Conservation (phyloP, 2,797 vertebrate species). For the Amblyopsis hoosieri region DNA sequence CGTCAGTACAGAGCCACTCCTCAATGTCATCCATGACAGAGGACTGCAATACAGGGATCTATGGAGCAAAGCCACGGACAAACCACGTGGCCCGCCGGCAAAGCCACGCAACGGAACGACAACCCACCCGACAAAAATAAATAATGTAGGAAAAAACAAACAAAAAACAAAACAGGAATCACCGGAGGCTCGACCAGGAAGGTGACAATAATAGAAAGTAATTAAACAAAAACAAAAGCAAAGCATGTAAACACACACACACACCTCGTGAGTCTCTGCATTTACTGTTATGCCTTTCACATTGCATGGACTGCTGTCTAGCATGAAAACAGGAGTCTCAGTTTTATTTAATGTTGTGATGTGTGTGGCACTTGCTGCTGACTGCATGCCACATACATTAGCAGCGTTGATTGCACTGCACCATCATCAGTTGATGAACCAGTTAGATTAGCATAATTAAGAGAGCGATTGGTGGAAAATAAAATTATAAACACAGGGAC, state of each 20-base stretch:
- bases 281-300: background rate
- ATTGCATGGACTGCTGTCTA: slow-evolving; percentile 12
- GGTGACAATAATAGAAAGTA: slow-evolving; percentile 49
- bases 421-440: slow-evolving; percentile 71
- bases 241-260: background rate
- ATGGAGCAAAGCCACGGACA: slow-evolving; percentile 87
- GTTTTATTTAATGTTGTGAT: slow-evolving; percentile 25
- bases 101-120: slow-evolving; percentile 66
- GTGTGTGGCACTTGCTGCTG: slow-evolving; percentile 52
- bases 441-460: slow-evolving; percentile 62
- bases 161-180: slow-evolving; percentile 59
- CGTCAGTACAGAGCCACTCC: slow-evolving; percentile 98
- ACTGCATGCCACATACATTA: slow-evolving; percentile 50
- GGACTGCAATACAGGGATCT: slow-evolving; percentile 98
- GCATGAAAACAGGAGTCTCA: slow-evolving; percentile 12
- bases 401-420: slow-evolving; percentile 62
- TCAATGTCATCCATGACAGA: slow-evolving; percentile 99
- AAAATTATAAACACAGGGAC: slow-evolving; percentile 44
- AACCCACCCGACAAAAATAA: slow-evolving; percentile 68
- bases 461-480: slow-evolving; percentile 60
- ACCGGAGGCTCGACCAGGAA: slow-evolving; percentile 58
- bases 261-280: slow-evolving; percentile 37
- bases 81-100: slow-evolving; percentile 62
- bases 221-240: slow-evolving; percentile 42
- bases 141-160: slow-evolving; percentile 51